These are phyloP conservation scores for Microtus montanus DNA, from an alignment of 2,113 vertebrate genomes.

Conservation along the genomic window DNA sequence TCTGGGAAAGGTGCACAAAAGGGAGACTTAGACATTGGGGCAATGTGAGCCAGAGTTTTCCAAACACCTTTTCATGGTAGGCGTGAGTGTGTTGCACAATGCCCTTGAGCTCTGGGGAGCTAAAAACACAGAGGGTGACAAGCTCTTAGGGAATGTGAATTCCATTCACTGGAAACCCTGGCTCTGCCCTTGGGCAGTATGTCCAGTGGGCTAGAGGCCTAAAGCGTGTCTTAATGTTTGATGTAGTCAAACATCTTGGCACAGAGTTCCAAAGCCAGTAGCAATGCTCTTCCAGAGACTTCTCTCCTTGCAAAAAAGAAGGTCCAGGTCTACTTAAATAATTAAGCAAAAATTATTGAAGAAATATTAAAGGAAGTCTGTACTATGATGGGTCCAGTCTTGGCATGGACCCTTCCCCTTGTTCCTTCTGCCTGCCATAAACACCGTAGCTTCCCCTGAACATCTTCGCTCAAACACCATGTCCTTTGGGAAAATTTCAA, in stretches of 20 bases:
- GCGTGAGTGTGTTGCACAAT: not conserved
- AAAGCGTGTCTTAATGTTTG: not conserved
- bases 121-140: not conserved
- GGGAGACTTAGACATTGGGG: not conserved
- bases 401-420: not conserved
- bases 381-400: not conserved
- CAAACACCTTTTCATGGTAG: not conserved
- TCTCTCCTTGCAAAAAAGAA: not conserved
- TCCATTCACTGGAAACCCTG: not conserved
- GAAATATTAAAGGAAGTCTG: not conserved
- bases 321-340: not conserved
- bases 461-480: not conserved
- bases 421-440: not conserved
- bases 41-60: not conserved
- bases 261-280: not conserved
- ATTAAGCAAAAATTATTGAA: not conserved
- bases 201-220: not conserved
- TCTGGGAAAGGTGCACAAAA: not conserved
- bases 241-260: not conserved
- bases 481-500: not conserved
- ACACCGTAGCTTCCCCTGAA: not conserved
- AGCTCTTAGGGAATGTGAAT: not conserved
- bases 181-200: not conserved
- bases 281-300: not conserved
- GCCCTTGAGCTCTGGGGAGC: not conserved